Evolutionary conservation across 2,888 invertebrate species (phyloP).

Genomic region (Drosophila mulleri): DNA sequence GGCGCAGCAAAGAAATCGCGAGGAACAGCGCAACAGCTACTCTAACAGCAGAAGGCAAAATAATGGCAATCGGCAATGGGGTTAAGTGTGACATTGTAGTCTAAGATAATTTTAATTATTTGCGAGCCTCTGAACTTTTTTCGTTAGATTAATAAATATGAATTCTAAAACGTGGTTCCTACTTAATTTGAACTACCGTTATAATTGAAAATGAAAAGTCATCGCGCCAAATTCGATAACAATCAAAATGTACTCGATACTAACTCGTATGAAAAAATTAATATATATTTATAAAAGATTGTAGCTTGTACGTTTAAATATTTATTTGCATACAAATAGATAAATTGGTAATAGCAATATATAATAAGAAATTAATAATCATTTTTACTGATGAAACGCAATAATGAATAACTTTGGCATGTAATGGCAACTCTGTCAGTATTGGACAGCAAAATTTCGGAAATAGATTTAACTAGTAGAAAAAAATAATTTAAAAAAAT

Average conservation of each 20-base stretch:
- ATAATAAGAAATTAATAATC: too few species aligned
- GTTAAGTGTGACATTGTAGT: constrained; percentile 11
- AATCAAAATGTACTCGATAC: constrained; percentile 29
- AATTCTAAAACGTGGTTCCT: background rate
- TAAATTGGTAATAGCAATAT: too few species aligned
- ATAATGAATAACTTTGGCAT: background rate
- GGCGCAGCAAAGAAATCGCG: constrained; percentile 30
- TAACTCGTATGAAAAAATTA: background rate
- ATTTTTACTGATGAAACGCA: background rate
- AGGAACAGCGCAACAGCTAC: constrained; percentile 24
- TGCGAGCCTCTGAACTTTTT: background rate
- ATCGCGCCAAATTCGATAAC: constrained; percentile 20
- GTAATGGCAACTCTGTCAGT: constrained; percentile 33
- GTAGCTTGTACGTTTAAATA: background rate
- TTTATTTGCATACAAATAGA: too few species aligned
- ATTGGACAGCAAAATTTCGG: constrained; percentile 18
- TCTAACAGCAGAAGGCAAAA: constrained; percentile 19
- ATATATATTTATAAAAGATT: background rate
- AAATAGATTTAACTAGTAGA: constrained; percentile 3
- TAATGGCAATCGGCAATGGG: constrained; percentile 32
- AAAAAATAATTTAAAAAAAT: constrained; percentile 18
- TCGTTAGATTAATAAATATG: constrained; percentile 16
- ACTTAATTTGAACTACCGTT: background rate
- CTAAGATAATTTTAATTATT: background rate
- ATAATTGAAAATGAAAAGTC: background rate